These are phyloP conservation scores for cat (Felis catus) DNA, from an alignment of 2,113 vertebrate genomes.

Conservation along the genomic window F.catus_Fca126_mat1.0 CM031413.1:69997501-69998000, in stretches of 20 bases:
- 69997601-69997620: no score
- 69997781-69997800: neutral
- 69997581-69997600: neutral
- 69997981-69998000: neutral
- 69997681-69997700: neutral
- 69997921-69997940: accelerated
- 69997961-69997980: neutral
- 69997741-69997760: no score
- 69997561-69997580: neutral
- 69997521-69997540: neutral
- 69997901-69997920: neutral
- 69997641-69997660: neutral
- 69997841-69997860: neutral
- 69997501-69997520: neutral
- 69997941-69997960: no score
- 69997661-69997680: neutral
- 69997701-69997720: neutral
- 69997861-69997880: no score
- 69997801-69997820: neutral
- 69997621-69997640: neutral
- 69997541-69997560: neutral
- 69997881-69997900: no score
- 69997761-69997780: neutral
- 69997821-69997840: no score
- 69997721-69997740: neutral